Percentiles rank a stretch among this genome's conserved stretches.
Conservation (phyloP, 2,888 invertebrate species). For the Palloptera scutellata region DNA sequence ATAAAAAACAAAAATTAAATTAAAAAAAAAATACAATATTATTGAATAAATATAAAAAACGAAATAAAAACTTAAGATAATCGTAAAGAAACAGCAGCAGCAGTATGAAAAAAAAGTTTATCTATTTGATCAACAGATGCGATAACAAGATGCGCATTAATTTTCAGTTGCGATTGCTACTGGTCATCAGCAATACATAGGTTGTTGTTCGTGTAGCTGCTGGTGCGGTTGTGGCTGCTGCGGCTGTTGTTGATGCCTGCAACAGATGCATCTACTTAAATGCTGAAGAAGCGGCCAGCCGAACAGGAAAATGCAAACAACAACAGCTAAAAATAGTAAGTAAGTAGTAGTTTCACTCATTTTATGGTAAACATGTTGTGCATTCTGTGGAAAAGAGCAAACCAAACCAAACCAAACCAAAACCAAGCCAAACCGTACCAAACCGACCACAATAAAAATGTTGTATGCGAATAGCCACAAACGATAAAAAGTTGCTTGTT, state of each 20-base stretch:
- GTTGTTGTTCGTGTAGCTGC: background rate
- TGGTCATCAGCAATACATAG: constrained; percentile 51
- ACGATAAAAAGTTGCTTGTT: too few relatives aligned
- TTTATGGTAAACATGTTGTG: background rate
- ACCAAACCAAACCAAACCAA: too few relatives aligned
- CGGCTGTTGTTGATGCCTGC: constrained; percentile 1
- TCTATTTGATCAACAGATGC: constrained; percentile 43
- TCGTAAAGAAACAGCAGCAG: constrained; percentile 9
- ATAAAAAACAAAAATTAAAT: constrained; percentile 6
- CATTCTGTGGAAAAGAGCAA: too few relatives aligned
- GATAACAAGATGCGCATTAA: constrained; percentile 49
- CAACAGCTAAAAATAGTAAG: constrained; percentile 13
- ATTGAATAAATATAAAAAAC: background rate
- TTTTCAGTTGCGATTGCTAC: constrained; percentile 57
- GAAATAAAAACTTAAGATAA: background rate
- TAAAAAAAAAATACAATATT: background rate
- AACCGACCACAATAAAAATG: background rate
- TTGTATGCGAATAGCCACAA: background rate
- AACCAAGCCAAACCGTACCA: too few relatives aligned
- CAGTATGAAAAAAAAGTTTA: constrained; percentile 26
- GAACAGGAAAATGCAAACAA: background rate
- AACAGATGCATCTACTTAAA: background rate
- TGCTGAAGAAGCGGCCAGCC: background rate
- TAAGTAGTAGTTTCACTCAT: too few relatives aligned
- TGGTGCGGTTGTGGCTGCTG: background rate